These are phyloP conservation scores for Stegodyphus dumicola DNA, from an alignment of 1,140 invertebrate species.

Conservation along the genomic window DNA sequence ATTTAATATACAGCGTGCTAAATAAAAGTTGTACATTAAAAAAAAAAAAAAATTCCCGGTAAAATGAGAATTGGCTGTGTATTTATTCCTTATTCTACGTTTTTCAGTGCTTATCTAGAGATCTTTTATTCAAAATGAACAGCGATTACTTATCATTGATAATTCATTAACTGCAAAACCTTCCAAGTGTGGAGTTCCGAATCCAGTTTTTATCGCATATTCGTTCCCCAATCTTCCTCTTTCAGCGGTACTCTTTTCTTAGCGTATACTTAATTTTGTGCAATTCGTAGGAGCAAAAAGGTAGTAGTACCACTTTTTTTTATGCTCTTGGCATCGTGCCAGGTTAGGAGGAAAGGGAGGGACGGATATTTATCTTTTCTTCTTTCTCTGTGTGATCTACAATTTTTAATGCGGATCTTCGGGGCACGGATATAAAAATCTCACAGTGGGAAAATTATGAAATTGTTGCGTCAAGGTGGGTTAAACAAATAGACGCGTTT, in stretches of 20 bases:
- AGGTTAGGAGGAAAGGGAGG: background rate
- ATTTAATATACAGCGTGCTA: no score
- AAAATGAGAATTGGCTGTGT: no score
- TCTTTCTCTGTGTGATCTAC: constrained; percentile 44
- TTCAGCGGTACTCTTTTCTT: constrained; percentile 1
- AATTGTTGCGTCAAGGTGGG: no score
- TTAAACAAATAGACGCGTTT: no score
- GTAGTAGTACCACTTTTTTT: constrained; percentile 55
- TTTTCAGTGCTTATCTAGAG: no score
- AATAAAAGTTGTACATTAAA: no score
- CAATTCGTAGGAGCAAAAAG: constrained; percentile 49
- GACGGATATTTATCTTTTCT: constrained; percentile 32
- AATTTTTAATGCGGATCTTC: constrained; percentile 49
- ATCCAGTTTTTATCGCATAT: constrained; percentile 22
- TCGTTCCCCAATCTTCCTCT: background rate
- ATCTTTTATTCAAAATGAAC: no score
- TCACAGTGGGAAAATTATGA: no score
- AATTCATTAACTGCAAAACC: no score
- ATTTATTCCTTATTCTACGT: no score
- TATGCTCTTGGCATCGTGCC: constrained; percentile 47
- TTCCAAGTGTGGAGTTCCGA: background rate
- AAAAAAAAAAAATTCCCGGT: no score
- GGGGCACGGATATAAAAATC: constrained; percentile 15
- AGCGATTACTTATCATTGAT: no score
- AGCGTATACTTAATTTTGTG: constrained; percentile 36